A percentile compares a stretch with the other conserved stretches of the same genome.
These are phyloP conservation scores for Chrysaora quinquecirrha DNA, from an alignment of 30 jellyfish, hydroid and myxozoan species.

Conservation along the genomic window DNA sequence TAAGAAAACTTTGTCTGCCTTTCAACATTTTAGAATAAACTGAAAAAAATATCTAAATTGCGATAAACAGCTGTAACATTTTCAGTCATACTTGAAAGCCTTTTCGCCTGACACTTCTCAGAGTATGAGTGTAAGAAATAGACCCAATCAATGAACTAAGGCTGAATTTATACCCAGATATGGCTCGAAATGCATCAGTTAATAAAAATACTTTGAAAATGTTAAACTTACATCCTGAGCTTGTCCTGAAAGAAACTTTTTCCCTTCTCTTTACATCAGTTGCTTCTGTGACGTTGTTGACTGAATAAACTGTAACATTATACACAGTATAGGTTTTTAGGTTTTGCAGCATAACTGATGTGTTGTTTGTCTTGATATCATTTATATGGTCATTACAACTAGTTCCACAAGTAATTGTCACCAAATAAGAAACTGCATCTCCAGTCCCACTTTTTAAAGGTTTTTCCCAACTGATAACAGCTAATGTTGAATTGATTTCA, in stretches of 20 bases:
- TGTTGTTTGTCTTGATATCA: background rate
- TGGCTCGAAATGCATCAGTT: too few species aligned
- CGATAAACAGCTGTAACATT: too few species aligned
- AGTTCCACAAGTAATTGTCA: background rate
- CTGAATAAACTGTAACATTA: slow-evolving; percentile 28
- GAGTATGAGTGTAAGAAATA: too few species aligned
- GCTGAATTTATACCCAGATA: too few species aligned
- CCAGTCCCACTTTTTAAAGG: slow-evolving; percentile 43
- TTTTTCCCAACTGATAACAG: slow-evolving; percentile 16
- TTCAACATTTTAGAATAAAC: too few species aligned
- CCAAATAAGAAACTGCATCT: background rate
- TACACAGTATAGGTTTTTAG: slow-evolving; percentile 48
- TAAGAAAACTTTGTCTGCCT: too few species aligned
- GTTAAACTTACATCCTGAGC: slow-evolving; percentile 88
- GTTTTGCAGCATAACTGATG: slow-evolving; percentile 5
- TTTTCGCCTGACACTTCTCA: too few species aligned
- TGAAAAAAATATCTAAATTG: too few species aligned
- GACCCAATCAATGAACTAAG: too few species aligned
- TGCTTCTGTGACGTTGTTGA: slow-evolving; percentile 69
- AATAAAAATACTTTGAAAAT: too few species aligned
- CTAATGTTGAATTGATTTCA: slow-evolving; percentile 14
- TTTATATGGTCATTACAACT: background rate
- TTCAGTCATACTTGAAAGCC: too few species aligned
- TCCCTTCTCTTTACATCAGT: slow-evolving; percentile 21
- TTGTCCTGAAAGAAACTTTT: slow-evolving; percentile 40